A percentile compares a stretch with the other conserved stretches of the same genome.
phyloP scores from a whole-genome alignment of 2,888 invertebrate species.

The Macrosoma leucophasiata region DNA sequence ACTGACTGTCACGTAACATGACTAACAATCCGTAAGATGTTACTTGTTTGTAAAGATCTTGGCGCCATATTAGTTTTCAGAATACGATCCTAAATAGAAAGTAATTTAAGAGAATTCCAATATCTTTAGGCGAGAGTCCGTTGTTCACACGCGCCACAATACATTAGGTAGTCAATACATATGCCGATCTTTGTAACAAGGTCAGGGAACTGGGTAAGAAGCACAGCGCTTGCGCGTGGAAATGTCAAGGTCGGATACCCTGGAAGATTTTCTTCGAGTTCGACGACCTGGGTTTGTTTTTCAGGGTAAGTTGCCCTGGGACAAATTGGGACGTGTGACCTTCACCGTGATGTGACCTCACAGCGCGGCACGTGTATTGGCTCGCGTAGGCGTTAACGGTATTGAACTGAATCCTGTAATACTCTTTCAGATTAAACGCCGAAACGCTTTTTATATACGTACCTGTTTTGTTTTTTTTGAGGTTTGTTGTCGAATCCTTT shows the following conservation, averaged over 20 bases:
- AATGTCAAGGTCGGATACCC: constrained; percentile 70
- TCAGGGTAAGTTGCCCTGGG: constrained; percentile 59
- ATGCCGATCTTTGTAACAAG: constrained; percentile 55
- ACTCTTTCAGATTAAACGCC: too few relatives aligned
- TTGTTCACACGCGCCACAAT: constrained; percentile 12
- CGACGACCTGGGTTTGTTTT: constrained; percentile 59
- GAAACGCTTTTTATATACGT: too few relatives aligned
- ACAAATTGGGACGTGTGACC: constrained; percentile 46
- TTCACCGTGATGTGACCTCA: constrained; percentile 58
- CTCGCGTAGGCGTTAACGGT: constrained; percentile 46
- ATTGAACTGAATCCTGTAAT: constrained; percentile 24
- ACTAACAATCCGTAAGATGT: too few relatives aligned
- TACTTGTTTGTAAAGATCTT: too few relatives aligned
- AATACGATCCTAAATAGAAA: too few relatives aligned
- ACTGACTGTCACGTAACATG: too few relatives aligned
- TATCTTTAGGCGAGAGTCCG: too few relatives aligned
- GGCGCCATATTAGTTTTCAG: too few relatives aligned
- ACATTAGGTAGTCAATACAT: constrained; percentile 30
- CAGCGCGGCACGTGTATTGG: constrained; percentile 56
- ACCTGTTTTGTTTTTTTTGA: too few relatives aligned
- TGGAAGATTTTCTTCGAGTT: constrained; percentile 71
- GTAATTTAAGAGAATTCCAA: too few relatives aligned
- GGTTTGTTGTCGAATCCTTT: too few relatives aligned
- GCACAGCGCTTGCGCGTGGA: constrained; percentile 67
- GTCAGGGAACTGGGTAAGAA: constrained; percentile 65